Base-by-base conservation (phyloP, 2,113 vertebrate species). In the Oreochromis spilurus region DNA sequence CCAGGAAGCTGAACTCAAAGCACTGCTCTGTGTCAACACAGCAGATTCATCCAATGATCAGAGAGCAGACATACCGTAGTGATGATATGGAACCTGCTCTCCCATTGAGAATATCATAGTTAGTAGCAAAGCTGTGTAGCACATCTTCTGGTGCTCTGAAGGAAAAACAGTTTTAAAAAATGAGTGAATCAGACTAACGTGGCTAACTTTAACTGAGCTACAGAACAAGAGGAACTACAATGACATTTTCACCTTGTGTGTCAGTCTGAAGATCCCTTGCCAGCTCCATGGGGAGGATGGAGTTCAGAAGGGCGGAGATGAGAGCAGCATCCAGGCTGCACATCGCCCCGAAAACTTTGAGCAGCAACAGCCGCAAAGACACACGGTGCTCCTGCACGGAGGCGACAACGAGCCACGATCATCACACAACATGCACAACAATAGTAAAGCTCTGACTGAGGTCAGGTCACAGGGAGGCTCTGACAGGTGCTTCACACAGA, bases 51-150 rank as follows among this genome's bases (percentile, higher is more conserved):
- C 9, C 16, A 52, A 34, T n/a, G 31, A 54, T 13, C 24, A 19
- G 48, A n/a, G 21, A 40, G 6, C 4, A 1, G 4, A 24, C 92
- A 93, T 96, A 99, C 99, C 98, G 1, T 99, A 99, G 95, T 99
- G 99, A 87, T 97, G 98, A 79, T 99, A 99, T 12, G 99, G 99
- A 82, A 99, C 96, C 45, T 98, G 98, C 90, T 99, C 99, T 12
- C 98, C 98, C 97, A 98, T 99, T 52, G 97, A 99, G 96, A 99
- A 98, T 85, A 99, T 97, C 99, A 99, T 99, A n/a, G 98, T 97
- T 60, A 99, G 96, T 17, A 99, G 97, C 92, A 99, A 95, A 0
- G 97, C 98, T 2, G 98, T 98, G 93, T 99, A 99, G 85, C 99
- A 99, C 97, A 99, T 97, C 94, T 99, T 99, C 91, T 99, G 98